Conservation (phyloP, 2,113 vertebrate genomes). For the Pagrus major region DNA sequence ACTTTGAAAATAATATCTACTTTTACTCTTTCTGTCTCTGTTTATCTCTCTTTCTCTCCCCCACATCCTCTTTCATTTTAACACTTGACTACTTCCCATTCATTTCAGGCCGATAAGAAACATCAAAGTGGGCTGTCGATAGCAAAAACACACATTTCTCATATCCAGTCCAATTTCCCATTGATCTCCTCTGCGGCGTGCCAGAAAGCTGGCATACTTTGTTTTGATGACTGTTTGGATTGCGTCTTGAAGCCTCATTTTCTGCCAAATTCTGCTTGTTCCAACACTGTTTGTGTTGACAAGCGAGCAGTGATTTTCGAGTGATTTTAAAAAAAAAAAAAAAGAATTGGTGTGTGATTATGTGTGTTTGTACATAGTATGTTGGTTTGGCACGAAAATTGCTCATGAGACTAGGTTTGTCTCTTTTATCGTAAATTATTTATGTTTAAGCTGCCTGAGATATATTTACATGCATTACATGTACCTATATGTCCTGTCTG, state of each 20-base stretch:
- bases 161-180: constrained; percentile 58
- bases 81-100: constrained; percentile 57
- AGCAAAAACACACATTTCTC: constrained; percentile 51
- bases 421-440: not conserved
- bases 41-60: not conserved
- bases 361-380: constrained; percentile 36
- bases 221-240: constrained; percentile 70
- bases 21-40: not conserved
- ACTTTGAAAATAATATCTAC: constrained; percentile 45
- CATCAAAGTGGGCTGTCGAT: constrained; percentile 63
- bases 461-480: constrained; percentile 13
- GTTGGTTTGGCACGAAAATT: constrained; percentile 12
- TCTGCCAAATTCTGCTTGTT: constrained; percentile 49
- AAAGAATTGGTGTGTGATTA: constrained; percentile 41
- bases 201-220: constrained; percentile 54
- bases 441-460: not conserved
- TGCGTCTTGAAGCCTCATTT: constrained; percentile 25
- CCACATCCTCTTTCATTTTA: constrained; percentile 36
- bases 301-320: constrained; percentile 27
- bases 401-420: not conserved
- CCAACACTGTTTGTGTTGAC: constrained; percentile 19
- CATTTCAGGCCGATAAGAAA: constrained; percentile 56
- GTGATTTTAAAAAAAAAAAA: no score
- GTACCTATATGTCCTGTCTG: not conserved
- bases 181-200: constrained; percentile 54